Conservation (phyloP, 2,888 invertebrate genomes). For the Sphinx pinastri region DNA sequence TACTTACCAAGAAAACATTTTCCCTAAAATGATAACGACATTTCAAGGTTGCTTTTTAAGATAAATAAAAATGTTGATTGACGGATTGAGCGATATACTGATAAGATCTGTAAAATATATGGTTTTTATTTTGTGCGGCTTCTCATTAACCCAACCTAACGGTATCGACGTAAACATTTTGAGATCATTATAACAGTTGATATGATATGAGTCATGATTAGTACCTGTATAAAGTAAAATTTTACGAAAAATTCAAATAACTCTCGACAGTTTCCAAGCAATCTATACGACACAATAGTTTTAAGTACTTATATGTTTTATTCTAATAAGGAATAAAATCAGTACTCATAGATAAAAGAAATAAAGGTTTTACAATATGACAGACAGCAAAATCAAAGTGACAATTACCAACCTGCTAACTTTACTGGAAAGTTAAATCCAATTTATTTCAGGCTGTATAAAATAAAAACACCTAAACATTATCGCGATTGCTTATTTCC, state of each 20-base stretch:
- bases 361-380: neutral
- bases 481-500: constrained; percentile 60
- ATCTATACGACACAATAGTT: neutral
- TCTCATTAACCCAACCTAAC: neutral
- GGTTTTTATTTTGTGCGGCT: neutral
- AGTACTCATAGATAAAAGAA: neutral
- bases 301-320: neutral
- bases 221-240: no score
- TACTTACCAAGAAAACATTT: no score
- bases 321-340: neutral
- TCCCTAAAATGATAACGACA: neutral
- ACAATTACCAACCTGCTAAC: constrained; percentile 43
- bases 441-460: constrained; percentile 52
- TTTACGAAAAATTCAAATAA: no score
- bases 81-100: constrained; percentile 1
- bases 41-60: neutral
- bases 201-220: neutral
- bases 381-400: constrained; percentile 11
- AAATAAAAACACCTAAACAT: constrained; percentile 69
- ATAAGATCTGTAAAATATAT: neutral
- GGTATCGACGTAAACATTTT: neutral
- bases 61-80: neutral
- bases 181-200: neutral
- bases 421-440: constrained; percentile 41
- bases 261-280: no score